Evolutionary conservation across 2,888 invertebrate genomes (phyloP).

Genomic region (Blera fallax): DNA sequence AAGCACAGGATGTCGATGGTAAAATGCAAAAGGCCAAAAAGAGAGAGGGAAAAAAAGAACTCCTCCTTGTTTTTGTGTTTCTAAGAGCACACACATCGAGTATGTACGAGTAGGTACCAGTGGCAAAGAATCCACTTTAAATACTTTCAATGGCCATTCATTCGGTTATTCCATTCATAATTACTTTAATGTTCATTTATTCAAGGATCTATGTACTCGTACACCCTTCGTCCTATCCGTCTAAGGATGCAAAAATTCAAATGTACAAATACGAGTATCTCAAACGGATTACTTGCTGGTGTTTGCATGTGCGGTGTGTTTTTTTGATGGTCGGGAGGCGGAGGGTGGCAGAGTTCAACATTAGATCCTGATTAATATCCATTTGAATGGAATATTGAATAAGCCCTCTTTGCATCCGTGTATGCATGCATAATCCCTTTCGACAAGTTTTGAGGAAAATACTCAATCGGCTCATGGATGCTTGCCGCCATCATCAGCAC

Average conservation of each 20-base stretch:
- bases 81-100: conserved; percentile 15
- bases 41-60: neutral
- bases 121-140: conserved; percentile 41
- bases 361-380: conserved; percentile 60
- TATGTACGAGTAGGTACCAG: too few relatives aligned
- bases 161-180: conserved; percentile 56
- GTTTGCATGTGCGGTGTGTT: neutral
- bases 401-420: conserved; percentile 10
- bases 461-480: conserved; percentile 31
- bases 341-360: conserved; percentile 35
- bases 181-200: conserved; percentile 56
- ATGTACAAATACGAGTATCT: conserved; percentile 47
- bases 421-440: conserved; percentile 37
- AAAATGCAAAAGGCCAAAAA: conserved; percentile 3
- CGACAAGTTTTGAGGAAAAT: conserved; percentile 51
- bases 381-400: conserved; percentile 60
- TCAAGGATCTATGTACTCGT: conserved; percentile 27
- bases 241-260: conserved; percentile 33
- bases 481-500: neutral
- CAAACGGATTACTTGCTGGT: conserved; percentile 43
- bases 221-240: neutral
- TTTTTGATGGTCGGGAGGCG: neutral
- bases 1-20: neutral
- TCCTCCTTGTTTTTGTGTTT: conserved; percentile 9
- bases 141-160: conserved; percentile 59